Conservation (phyloP, 1,140 invertebrate species). For the Ceratosolen fusciceps region DNA sequence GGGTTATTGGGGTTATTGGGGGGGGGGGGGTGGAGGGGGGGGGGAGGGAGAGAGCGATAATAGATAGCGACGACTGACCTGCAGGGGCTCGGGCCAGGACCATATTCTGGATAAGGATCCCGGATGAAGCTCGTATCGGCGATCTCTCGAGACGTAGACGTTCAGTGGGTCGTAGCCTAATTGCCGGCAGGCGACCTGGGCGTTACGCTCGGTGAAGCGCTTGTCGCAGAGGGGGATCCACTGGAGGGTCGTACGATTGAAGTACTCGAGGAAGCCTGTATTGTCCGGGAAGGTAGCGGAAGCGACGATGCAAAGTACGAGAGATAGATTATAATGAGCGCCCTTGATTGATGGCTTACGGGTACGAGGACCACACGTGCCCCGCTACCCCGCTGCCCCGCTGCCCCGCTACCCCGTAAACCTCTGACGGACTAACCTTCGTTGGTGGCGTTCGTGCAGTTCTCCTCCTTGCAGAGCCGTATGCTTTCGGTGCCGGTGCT, state of each 20-base stretch:
- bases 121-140: conserved; percentile 86
- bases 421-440: conserved; percentile 79
- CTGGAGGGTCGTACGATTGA: conserved; percentile 93
- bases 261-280: conserved; percentile 89
- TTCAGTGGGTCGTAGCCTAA: conserved; percentile 92
- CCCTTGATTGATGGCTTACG: too few species aligned
- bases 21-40: too few species aligned
- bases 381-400: too few species aligned
- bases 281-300: too few species aligned
- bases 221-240: conserved; percentile 98
- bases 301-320: too few species aligned
- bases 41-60: too few species aligned
- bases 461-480: conserved; percentile 81
- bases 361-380: too few species aligned
- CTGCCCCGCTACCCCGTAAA: too few species aligned
- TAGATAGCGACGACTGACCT: conserved; percentile 62
- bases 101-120: conserved; percentile 87
- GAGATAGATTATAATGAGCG: too few species aligned
- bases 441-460: conserved; percentile 76
- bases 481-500: conserved; percentile 72
- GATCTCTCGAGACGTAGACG: conserved; percentile 86
- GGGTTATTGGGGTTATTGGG: too few species aligned
- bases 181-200: conserved; percentile 94
- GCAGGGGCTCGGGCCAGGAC: conserved; percentile 95
- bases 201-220: conserved; percentile 94